Percentiles rank a stretch among this genome's conserved stretches.
These are phyloP conservation scores for Mola mola DNA, from an alignment of 2,113 vertebrate genomes.

Conservation along the genomic window DNA sequence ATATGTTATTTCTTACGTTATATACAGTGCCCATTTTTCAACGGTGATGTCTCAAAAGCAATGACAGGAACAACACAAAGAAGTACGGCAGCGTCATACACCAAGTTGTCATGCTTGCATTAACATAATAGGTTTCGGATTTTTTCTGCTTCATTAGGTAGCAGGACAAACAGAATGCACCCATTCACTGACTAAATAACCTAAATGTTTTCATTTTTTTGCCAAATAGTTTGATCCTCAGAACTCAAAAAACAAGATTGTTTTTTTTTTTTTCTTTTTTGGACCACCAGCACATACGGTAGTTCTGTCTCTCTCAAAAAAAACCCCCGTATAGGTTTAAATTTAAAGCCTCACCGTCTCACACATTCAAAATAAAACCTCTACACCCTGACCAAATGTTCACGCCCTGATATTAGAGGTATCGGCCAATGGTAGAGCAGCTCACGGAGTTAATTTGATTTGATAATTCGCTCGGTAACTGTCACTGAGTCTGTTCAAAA, in stretches of 20 bases:
- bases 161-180: conserved; percentile 61
- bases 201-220: conserved; percentile 52
- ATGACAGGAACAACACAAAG: conserved; percentile 83
- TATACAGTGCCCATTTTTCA: conserved; percentile 80
- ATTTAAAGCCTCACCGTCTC: conserved; percentile 45
- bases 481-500: conserved; percentile 33
- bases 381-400: conserved; percentile 19
- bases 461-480: conserved; percentile 8
- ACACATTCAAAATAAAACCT: conserved; percentile 46
- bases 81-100: conserved; percentile 81
- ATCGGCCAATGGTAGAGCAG: conserved; percentile 29
- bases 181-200: conserved; percentile 45
- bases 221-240: conserved; percentile 40
- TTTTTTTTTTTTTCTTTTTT: conserved; percentile 19
- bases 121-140: conserved; percentile 72
- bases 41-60: conserved; percentile 76
- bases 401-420: conserved; percentile 17
- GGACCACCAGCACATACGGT: conserved; percentile 39
- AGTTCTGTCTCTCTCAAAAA: conserved; percentile 21
- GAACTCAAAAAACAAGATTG: conserved; percentile 9
- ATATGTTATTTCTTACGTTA: conserved; percentile 72
- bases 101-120: conserved; percentile 83
- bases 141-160: conserved; percentile 62
- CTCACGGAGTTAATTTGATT: conserved; percentile 17
- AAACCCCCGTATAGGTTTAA: conserved; percentile 11